Evolutionary conservation across 1,140 invertebrate genomes (phyloP).

Genomic region (Drosophila repletoides): DNA sequence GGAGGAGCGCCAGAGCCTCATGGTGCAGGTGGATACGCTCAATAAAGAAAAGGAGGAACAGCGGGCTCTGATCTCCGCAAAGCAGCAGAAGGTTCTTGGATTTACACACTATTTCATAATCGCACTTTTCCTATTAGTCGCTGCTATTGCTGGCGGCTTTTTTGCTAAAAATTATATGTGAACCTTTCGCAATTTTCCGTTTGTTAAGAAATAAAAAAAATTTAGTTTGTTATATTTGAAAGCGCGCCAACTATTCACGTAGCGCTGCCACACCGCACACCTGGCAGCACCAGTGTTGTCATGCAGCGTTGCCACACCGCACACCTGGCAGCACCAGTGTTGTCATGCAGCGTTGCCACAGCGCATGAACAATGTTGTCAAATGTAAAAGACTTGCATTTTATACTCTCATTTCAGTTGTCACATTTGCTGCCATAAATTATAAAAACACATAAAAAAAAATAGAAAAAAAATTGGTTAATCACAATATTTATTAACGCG

Average conservation of each 20-base stretch:
- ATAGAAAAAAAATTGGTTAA: too few relatives aligned
- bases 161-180: background rate
- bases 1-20: slow-evolving; percentile 12
- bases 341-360: slow-evolving; percentile 1
- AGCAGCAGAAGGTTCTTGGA: background rate
- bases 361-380: background rate
- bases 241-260: background rate
- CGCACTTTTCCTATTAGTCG: too few relatives aligned
- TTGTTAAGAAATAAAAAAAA: too few relatives aligned
- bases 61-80: background rate
- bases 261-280: background rate
- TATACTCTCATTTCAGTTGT: too few relatives aligned
- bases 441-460: too few relatives aligned
- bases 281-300: background rate
- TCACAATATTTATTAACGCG: too few relatives aligned
- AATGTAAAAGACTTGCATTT: too few relatives aligned
- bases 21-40: slow-evolving; percentile 16
- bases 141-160: slow-evolving; percentile 15
- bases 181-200: background rate
- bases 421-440: too few relatives aligned
- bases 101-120: background rate
- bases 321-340: background rate
- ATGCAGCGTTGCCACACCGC: background rate
- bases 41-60: slow-evolving; percentile 1
- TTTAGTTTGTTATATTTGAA: background rate